These are phyloP conservation scores for Ranitomeya variabilis DNA, from an alignment of 2,113 vertebrate species.

Conservation along the genomic window DNA sequence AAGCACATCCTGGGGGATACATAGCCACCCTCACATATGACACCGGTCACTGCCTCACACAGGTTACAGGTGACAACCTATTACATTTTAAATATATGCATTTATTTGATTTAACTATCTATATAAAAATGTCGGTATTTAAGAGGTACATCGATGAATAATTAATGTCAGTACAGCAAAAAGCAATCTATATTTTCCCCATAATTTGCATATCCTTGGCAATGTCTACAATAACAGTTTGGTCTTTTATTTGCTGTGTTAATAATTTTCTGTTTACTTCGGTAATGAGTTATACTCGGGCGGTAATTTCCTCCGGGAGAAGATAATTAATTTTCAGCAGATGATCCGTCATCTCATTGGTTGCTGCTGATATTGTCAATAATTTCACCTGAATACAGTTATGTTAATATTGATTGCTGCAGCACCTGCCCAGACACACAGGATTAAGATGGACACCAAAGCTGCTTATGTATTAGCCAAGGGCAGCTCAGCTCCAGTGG, in stretches of 20 bases:
- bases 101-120: too few species aligned
- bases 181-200: not conserved
- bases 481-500: slow-evolving; percentile 13
- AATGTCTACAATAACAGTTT: not conserved
- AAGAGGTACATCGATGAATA: too few species aligned
- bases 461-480: slow-evolving; percentile 45
- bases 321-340: not conserved
- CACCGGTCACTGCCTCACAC: too few species aligned
- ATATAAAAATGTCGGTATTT: too few species aligned
- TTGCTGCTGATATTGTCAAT: not conserved
- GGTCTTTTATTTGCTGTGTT: not conserved
- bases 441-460: slow-evolving; percentile 28
- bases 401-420: slow-evolving; percentile 5
- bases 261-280: not conserved
- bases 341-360: not conserved
- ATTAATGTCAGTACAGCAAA: not conserved
- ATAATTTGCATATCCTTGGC: not conserved
- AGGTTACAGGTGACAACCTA: too few species aligned
- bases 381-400: not conserved
- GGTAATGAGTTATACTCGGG: not conserved
- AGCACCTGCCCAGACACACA: not conserved
- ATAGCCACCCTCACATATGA: too few species aligned
- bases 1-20: too few species aligned
- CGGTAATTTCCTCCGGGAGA: slow-evolving; percentile 8
- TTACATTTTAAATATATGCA: too few species aligned